These are phyloP conservation scores for Harmothoe impar DNA, from an alignment of 2,888 invertebrate genomes.

Conservation along the genomic window DNA sequence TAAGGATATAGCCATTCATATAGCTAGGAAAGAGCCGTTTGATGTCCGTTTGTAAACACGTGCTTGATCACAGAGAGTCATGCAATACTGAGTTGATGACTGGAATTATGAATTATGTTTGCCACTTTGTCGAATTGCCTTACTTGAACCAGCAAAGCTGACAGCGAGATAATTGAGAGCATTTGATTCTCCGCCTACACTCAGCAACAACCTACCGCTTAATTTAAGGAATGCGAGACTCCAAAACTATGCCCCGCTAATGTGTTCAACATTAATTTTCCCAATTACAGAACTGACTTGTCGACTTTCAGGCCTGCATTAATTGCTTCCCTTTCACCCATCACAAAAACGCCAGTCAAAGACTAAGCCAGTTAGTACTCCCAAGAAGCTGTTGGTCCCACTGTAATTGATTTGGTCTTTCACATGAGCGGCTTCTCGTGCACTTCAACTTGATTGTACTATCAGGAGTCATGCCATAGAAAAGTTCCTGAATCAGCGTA, in stretches of 20 bases:
- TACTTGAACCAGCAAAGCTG: too few species aligned
- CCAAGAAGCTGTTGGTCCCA: neutral
- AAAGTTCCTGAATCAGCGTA: slow-evolving; percentile 1
- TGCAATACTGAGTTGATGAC: too few species aligned
- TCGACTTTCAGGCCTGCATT: neutral
- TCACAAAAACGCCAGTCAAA: neutral
- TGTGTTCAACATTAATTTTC: neutral
- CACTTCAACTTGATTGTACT: neutral
- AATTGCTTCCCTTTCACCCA: slow-evolving; percentile 6
- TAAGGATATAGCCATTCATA: too few species aligned
- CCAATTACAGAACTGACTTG: neutral
- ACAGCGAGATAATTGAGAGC: too few species aligned
- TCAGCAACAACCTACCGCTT: too few species aligned
- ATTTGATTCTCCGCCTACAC: too few species aligned
- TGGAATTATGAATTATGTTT: too few species aligned
- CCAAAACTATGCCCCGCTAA: neutral
- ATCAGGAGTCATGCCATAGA: neutral
- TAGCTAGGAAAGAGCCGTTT: too few species aligned
- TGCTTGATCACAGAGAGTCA: too few species aligned
- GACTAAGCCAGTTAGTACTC: neutral
- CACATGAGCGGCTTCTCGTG: neutral
- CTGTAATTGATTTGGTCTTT: neutral
- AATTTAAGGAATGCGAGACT: too few species aligned
- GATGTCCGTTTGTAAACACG: too few species aligned
- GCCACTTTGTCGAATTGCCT: too few species aligned